phyloP scores from a whole-genome alignment of 2,888 invertebrate genomes.

The Dryomyza anilis region DNA sequence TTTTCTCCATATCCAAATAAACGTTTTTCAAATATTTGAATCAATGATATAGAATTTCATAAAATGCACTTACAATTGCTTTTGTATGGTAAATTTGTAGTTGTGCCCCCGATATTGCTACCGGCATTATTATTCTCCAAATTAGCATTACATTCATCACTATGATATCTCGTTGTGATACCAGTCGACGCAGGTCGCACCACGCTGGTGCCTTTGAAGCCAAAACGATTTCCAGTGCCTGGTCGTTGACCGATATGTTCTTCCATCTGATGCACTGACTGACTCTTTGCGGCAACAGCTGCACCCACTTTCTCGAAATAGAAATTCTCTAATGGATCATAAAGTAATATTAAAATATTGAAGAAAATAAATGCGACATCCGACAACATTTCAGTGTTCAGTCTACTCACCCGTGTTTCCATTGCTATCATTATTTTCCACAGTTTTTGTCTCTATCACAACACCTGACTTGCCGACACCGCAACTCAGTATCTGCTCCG shows the following conservation, averaged over 20 bases:
- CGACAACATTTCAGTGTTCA: no score
- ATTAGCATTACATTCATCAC: conserved; percentile 60
- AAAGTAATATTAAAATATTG: no score
- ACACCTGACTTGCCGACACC: conserved; percentile 26
- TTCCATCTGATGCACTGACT: no score
- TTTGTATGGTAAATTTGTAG: conserved; percentile 27
- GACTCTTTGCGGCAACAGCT: conserved; percentile 35
- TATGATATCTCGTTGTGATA: conserved; percentile 72
- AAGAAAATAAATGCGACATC: not conserved
- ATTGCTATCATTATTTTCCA: conserved; percentile 52
- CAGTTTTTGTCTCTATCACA: conserved; percentile 36
- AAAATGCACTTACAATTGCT: conserved; percentile 55
- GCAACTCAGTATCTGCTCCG: conserved; percentile 1
- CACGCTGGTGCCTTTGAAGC: conserved; percentile 69
- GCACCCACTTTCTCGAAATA: conserved; percentile 59
- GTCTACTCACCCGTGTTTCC: conserved; percentile 57
- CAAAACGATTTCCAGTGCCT: conserved; percentile 71
- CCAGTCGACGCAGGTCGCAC: conserved; percentile 64
- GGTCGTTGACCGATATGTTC: conserved; percentile 55
- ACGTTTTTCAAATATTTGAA: no score
- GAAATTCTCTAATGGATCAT: no score
- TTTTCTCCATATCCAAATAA: no score
- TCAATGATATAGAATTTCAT: no score
- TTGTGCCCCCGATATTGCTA: conserved; percentile 50
- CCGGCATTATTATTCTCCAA: conserved; percentile 63